Percentiles rank a stretch among this genome's conserved stretches.
phyloP scores from a whole-genome alignment of 2,888 invertebrate species.

The Lathronympha strigana region DNA sequence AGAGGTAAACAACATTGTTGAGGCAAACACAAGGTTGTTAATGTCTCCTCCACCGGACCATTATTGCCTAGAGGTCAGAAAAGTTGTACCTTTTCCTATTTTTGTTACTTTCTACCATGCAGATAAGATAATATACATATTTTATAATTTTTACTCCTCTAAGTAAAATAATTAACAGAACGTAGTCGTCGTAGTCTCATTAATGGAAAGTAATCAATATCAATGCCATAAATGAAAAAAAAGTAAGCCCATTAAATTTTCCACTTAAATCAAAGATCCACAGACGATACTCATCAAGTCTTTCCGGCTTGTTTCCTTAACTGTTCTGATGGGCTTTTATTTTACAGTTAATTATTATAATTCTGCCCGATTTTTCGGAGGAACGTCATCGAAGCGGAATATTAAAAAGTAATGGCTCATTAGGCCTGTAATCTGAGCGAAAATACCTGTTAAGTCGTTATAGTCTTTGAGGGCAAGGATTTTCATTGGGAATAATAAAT shows the following conservation, averaged over 20 bases:
- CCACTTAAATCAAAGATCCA: constrained; percentile 13
- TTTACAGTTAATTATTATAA: constrained; percentile 41
- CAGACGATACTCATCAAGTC: constrained; percentile 5
- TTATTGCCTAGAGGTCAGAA: too few relatives aligned
- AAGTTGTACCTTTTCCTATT: too few relatives aligned
- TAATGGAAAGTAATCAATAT: not conserved
- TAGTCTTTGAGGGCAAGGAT: constrained; percentile 13
- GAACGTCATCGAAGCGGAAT: constrained; percentile 40
- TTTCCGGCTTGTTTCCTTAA: constrained; percentile 34
- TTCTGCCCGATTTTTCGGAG: constrained; percentile 33
- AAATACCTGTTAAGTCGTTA: constrained; percentile 43
- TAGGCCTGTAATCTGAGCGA: constrained; percentile 44
- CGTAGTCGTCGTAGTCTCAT: too few relatives aligned
- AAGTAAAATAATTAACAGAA: too few relatives aligned
- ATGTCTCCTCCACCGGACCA: too few relatives aligned
- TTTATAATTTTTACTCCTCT: too few relatives aligned
- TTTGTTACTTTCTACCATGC: too few relatives aligned
- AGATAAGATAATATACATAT: too few relatives aligned
- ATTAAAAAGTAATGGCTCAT: constrained; percentile 48
- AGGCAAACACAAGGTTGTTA: too few relatives aligned
- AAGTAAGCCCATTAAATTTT: constrained; percentile 1
- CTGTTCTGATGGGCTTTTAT: constrained; percentile 35
- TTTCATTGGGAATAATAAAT: constrained; percentile 13
- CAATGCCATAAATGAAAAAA: not conserved
- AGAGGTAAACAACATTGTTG: too few relatives aligned